A percentile compares a stretch with the other conserved stretches of the same genome.
These are phyloP conservation scores for Salvelinus sp. DNA, from an alignment of 2,113 vertebrate species.

Conservation along the genomic window DNA sequence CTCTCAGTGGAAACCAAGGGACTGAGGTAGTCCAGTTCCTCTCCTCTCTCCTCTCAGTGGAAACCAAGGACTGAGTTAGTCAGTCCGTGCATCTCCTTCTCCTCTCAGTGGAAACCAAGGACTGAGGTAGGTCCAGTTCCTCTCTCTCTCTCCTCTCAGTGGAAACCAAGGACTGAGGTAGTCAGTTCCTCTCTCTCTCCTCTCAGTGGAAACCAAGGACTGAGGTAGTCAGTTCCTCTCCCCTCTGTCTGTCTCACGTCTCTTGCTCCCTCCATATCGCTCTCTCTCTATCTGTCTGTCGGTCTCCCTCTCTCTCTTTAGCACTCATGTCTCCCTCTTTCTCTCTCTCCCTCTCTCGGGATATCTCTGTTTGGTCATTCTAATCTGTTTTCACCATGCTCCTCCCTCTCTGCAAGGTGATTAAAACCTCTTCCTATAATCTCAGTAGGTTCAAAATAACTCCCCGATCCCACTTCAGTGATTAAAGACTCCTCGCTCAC, in stretches of 20 bases:
- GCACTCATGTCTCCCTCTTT: background rate
- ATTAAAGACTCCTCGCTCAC: slow-evolving; percentile 19
- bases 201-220: too few species aligned
- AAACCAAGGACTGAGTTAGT: too few species aligned
- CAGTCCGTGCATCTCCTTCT: too few species aligned
- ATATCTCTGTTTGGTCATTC: slow-evolving; percentile 16
- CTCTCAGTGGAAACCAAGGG: too few species aligned
- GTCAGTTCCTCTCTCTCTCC: too few species aligned
- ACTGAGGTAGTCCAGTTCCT: too few species aligned
- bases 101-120: too few species aligned
- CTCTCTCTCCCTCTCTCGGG: slow-evolving; percentile 1
- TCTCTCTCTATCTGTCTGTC: background rate
- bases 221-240: too few species aligned
- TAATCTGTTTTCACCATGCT: background rate
- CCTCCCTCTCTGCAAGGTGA: background rate
- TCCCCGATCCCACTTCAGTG: slow-evolving; percentile 7
- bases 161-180: too few species aligned
- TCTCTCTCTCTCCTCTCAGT: too few species aligned
- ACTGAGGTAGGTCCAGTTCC: too few species aligned
- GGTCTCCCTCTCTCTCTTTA: background rate
- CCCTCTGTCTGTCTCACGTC: background rate
- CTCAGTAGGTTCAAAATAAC: background rate
- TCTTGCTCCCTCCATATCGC: background rate
- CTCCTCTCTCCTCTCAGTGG: too few species aligned
- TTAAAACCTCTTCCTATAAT: background rate